A percentile compares a stretch with the other conserved stretches of the same genome.
Evolutionary conservation across 2,888 invertebrate species (phyloP).

Genomic region (Cotesia congregata): DNA sequence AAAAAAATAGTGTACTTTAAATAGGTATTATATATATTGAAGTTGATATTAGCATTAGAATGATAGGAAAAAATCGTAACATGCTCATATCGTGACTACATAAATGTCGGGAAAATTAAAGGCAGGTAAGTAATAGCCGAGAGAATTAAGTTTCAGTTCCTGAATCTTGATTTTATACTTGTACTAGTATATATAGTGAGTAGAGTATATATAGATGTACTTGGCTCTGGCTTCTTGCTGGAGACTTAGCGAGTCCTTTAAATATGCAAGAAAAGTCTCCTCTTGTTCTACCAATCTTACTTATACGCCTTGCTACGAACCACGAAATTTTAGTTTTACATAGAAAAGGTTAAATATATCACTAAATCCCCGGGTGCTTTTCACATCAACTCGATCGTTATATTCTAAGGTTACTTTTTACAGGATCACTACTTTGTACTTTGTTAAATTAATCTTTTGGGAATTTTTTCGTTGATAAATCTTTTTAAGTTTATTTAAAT

Average conservation of each 20-base stretch:
- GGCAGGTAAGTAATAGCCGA: slow-evolving; percentile 22
- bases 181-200: background rate
- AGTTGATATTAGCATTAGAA: background rate
- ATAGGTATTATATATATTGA: background rate
- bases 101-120: slow-evolving; percentile 12
- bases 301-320: slow-evolving; percentile 5
- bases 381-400: slow-evolving; percentile 10
- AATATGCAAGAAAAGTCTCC: slow-evolving; percentile 15
- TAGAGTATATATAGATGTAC: background rate
- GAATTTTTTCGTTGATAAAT: background rate
- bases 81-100: slow-evolving; percentile 3
- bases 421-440: slow-evolving; percentile 3
- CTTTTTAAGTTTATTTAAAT: slow-evolving; percentile 1
- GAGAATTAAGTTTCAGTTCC: slow-evolving; percentile 9
- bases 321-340: slow-evolving; percentile 31
- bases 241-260: slow-evolving; percentile 13
- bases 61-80: background rate
- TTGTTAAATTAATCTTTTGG: slow-evolving; percentile 17
- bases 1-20: background rate
- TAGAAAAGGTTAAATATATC: slow-evolving; percentile 19
- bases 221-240: slow-evolving; percentile 7
- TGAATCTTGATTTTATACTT: slow-evolving; percentile 17
- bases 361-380: slow-evolving; percentile 15
- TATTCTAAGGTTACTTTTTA: slow-evolving; percentile 19
- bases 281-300: background rate